Conservation (phyloP, 2,797 vertebrate genomes). For the Pseudochromis fuscus region DNA sequence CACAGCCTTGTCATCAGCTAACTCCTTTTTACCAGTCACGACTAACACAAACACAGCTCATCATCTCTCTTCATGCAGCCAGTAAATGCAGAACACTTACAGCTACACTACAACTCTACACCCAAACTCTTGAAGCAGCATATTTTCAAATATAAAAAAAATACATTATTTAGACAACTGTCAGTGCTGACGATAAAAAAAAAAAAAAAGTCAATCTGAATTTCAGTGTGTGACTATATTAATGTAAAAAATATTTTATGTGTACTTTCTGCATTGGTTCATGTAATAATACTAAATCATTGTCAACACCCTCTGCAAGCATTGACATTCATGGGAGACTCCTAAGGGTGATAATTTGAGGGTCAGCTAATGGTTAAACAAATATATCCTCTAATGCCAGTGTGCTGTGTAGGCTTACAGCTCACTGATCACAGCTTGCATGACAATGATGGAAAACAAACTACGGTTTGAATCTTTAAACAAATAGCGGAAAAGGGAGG, state of each 20-base stretch:
- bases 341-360: constrained; percentile 18
- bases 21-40: constrained; percentile 92
- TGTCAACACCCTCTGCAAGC: neutral
- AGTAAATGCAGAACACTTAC: constrained; percentile 80
- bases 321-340: constrained; percentile 3
- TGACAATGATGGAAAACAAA: constrained; percentile 15
- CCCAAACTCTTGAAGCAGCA: constrained; percentile 60
- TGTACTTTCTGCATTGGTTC: neutral
- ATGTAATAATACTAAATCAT: constrained; percentile 5
- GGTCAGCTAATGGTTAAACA: constrained; percentile 14
- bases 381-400: constrained; percentile 12
- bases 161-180: constrained; percentile 30
- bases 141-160: constrained; percentile 33
- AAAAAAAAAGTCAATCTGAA: constrained; percentile 1
- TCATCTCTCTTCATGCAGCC: constrained; percentile 80
- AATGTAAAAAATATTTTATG: neutral
- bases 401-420: neutral
- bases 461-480: constrained; percentile 24
- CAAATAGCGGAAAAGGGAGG: neutral
- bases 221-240: neutral
- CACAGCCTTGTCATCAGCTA: constrained; percentile 91
- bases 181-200: constrained; percentile 20
- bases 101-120: constrained; percentile 63
- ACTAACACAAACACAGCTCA: constrained; percentile 90
- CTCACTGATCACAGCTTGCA: constrained; percentile 13